Evolutionary conservation across 2,797 vertebrate genomes (phyloP).

Genomic region (Crocidura indochinensis): DNA sequence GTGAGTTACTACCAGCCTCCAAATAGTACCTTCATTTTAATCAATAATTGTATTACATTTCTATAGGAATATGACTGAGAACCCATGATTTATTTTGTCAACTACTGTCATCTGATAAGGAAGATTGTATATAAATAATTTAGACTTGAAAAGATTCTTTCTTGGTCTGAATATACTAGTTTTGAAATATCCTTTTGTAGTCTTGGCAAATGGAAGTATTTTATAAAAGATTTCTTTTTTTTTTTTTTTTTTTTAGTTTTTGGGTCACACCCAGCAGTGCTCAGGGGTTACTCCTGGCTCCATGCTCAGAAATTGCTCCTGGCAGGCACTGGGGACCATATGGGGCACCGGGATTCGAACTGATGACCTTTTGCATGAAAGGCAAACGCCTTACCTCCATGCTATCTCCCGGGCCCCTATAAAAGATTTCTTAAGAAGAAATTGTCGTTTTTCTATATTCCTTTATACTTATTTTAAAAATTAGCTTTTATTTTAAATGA

Average conservation of each 20-base stretch:
- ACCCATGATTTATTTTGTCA: slow-evolving; percentile 79
- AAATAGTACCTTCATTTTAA: slow-evolving; percentile 78
- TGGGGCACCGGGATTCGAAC: too few relatives aligned
- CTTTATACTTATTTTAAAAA: not conserved
- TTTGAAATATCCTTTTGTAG: slow-evolving; percentile 78
- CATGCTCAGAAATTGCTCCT: too few relatives aligned
- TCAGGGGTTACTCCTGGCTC: too few relatives aligned
- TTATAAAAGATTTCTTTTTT: slow-evolving; percentile 44
- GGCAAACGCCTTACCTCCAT: too few relatives aligned
- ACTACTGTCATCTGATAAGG: slow-evolving; percentile 80
- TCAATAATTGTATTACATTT: slow-evolving; percentile 77
- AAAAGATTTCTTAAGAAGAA: slow-evolving; percentile 53
- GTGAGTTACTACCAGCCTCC: slow-evolving; percentile 75
- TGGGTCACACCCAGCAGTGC: too few relatives aligned
- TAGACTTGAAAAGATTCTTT: slow-evolving; percentile 80
- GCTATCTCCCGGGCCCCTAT: too few relatives aligned
- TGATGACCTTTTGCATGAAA: too few relatives aligned
- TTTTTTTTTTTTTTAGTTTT: too few relatives aligned
- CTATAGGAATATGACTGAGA: slow-evolving; percentile 48
- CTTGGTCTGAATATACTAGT: slow-evolving; percentile 62
- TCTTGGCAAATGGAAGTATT: slow-evolving; percentile 77
- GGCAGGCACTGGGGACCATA: too few relatives aligned
- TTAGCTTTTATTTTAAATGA: not conserved
- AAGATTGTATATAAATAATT: slow-evolving; percentile 84
- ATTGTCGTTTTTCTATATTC: slow-evolving; percentile 67